phyloP scores from a whole-genome alignment of 2,797 vertebrate genomes.

The Anguilla obscura region DNA sequence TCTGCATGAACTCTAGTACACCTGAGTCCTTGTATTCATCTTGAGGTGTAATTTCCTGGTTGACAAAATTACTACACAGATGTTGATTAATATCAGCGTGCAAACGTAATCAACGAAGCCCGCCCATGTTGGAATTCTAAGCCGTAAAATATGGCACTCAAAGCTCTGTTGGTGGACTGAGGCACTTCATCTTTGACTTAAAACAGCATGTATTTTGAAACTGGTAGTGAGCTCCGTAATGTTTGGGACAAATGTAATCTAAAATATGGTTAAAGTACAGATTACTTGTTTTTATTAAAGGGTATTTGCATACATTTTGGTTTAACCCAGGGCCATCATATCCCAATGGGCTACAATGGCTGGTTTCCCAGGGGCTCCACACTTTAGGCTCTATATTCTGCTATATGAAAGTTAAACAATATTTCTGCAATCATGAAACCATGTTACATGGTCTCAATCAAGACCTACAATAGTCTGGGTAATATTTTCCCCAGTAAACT shows the following conservation, averaged over 20 bases:
- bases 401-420: background rate
- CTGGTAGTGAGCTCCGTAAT: no score
- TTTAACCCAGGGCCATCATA: no score
- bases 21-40: constrained; percentile 22
- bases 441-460: background rate
- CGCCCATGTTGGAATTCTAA: constrained; percentile 1
- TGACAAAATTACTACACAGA: constrained; percentile 26
- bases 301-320: no score
- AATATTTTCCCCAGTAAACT: background rate
- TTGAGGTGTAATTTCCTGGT: constrained; percentile 21
- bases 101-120: constrained; percentile 17
- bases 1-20: constrained; percentile 8
- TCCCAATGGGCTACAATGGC: no score
- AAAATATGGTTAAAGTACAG: no score
- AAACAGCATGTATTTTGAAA: no score
- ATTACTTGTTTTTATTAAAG: no score
- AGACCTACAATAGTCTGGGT: background rate
- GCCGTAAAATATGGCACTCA: constrained; percentile 27
- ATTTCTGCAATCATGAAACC: background rate
- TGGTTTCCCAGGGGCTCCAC: no score
- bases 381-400: no score
- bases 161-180: constrained; percentile 26
- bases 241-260: no score
- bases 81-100: constrained; percentile 29
- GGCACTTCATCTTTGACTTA: no score